Evolutionary conservation across 2,113 vertebrate genomes (phyloP).

Genomic region (Psophia crepitans): DNA sequence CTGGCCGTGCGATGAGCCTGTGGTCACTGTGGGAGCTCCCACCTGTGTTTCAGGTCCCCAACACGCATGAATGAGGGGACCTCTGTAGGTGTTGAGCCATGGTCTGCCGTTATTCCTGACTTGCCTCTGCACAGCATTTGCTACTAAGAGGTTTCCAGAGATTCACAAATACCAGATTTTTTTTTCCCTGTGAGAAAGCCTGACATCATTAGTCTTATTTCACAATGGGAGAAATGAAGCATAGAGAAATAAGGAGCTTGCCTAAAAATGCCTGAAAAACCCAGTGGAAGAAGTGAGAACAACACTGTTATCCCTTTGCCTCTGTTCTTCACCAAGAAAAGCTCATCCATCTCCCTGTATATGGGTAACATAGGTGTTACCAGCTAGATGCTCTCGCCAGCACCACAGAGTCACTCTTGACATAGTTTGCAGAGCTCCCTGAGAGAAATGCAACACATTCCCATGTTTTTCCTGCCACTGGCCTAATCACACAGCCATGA

Average conservation of each 20-base stretch:
- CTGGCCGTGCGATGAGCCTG: fast-evolving
- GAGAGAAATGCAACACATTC: neutral
- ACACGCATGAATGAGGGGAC: fast-evolving
- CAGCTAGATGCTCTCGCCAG: neutral
- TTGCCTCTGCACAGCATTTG: neutral
- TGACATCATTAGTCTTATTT: neutral
- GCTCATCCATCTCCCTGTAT: neutral
- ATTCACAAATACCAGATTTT: neutral
- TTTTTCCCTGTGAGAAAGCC: neutral
- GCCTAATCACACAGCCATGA: neutral
- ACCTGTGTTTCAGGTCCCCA: neutral
- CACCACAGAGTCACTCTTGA: neutral
- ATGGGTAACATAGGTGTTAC: neutral
- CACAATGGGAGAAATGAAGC: neutral
- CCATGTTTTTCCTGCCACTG: neutral
- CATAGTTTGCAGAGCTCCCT: neutral
- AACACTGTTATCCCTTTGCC: neutral
- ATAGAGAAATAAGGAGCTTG: neutral
- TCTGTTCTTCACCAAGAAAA: neutral
- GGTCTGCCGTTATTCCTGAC: neutral
- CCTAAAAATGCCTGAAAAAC: neutral
- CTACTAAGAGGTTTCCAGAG: neutral
- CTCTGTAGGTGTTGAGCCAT: neutral
- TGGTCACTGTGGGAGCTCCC: neutral
- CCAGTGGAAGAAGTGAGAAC: neutral